Conservation (phyloP, 2,888 invertebrate species). For the Leucozona laternaria region DNA sequence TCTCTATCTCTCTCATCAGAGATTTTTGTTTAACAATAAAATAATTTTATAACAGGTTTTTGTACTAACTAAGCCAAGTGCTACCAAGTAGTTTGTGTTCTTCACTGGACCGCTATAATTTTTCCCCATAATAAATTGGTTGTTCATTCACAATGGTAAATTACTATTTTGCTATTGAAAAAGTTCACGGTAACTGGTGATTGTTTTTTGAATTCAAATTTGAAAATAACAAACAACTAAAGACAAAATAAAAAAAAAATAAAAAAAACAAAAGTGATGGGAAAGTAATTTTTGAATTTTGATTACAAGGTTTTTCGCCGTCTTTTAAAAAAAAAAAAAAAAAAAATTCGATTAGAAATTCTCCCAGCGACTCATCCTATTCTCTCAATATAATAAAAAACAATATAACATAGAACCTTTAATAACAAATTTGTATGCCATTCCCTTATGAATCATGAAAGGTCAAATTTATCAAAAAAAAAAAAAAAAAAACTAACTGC, state of each 20-base stretch:
- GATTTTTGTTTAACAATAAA: conserved; percentile 35
- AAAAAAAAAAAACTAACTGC: neutral
- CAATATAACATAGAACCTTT: conserved; percentile 22
- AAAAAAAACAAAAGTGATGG: conserved; percentile 57
- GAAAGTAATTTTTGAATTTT: conserved; percentile 73
- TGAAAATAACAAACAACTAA: conserved; percentile 2
- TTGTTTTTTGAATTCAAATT: conserved; percentile 66
- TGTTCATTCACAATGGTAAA: conserved; percentile 55
- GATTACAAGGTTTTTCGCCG: conserved; percentile 74
- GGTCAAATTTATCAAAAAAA: conserved; percentile 14
- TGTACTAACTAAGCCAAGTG: conserved; percentile 70
- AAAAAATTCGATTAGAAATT: conserved; percentile 14
- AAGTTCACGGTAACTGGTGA: conserved; percentile 64
- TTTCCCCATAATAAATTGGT: conserved; percentile 18
- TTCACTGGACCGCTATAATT: conserved; percentile 48
- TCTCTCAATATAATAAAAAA: conserved; percentile 38
- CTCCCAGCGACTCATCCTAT: conserved; percentile 66
- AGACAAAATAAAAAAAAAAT: neutral
- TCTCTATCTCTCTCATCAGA: conserved; percentile 15
- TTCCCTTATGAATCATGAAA: conserved; percentile 37
- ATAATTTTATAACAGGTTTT: conserved; percentile 49
- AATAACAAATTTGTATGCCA: conserved; percentile 48
- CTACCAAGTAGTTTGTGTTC: conserved; percentile 44
- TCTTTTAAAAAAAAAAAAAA: conserved; percentile 33
- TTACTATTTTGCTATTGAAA: conserved; percentile 46